Evolutionary conservation across 2,113 vertebrate species (phyloP), one percentile per base, ranked within the genome.

Genomic region (Macheiramphus alcinus): DNA sequence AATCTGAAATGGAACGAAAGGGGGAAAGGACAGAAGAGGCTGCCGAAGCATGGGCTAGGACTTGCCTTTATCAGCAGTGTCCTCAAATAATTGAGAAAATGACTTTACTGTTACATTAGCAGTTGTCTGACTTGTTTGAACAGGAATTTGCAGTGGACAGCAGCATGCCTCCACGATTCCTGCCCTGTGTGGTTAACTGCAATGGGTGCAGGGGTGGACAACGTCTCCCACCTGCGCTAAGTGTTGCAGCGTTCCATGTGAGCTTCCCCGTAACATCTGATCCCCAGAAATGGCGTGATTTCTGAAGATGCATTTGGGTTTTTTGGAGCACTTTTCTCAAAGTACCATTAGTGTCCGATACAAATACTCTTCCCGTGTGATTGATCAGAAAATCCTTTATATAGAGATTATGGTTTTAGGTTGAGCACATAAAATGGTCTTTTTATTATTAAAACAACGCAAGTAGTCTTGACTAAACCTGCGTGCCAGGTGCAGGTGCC

Each of bases 191-290:
- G 36, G 10, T 11, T 13, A 40, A 21, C 29, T 13, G 20, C 36
- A 53, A 5, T 0, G 5, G 31, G 3, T 1, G 7, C 6, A 13
- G 36, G 14, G 43, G 4, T n/a, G 52, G n/a, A 40, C 2, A 1
- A 3, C 1, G 3, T 38, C 53, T 84, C 42, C 67, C 42, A 63
- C 23, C 11, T 34, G 31, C n/a, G 34, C 5, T 5, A 61, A 31
- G 31, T 22, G 17, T n/a, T 32, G 42, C 36, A 26, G 45, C 0
- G 0, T 26, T 82, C 10, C 3, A 9, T 20, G 27, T 38, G 58
- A 87, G 31, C 66, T 83, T 48, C 29, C 13, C 11, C 20, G 12
- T 63, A 18, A n/a, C 6, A 6, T 38, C 16, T 38, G 16, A 38
- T 61, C 27, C 22, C 23, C 40, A 43, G 23, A 50, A 65, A 29